phyloP scores from a whole-genome alignment of 92 coral and sea anemone genomes.

The Galaxea fascicularis region DNA sequence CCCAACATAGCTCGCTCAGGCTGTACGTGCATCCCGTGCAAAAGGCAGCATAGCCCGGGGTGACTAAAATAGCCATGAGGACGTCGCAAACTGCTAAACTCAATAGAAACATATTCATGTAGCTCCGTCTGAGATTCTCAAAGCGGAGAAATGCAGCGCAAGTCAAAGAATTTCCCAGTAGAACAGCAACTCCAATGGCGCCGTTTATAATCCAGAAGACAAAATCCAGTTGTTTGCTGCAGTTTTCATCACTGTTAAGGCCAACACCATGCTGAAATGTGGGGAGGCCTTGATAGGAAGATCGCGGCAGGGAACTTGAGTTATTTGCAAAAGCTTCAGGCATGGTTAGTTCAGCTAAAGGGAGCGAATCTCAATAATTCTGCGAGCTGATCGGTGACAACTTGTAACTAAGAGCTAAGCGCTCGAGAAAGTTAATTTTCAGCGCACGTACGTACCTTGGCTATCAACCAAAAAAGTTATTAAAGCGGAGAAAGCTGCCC shows the following conservation, averaged over 20 bases:
- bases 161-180: slow-evolving; percentile 73
- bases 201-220: slow-evolving; percentile 70
- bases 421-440: not conserved
- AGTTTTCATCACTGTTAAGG: not conserved
- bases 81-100: slow-evolving; percentile 75
- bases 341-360: not conserved
- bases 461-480: not conserved
- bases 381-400: not conserved
- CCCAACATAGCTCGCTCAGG: slow-evolving; percentile 55
- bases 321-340: slow-evolving; percentile 6
- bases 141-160: slow-evolving; percentile 75
- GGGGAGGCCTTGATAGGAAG: not conserved
- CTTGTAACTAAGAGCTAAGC: not conserved
- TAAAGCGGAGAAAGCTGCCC: slow-evolving; percentile 2
- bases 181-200: slow-evolving; percentile 50
- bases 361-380: not conserved
- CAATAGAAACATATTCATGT: slow-evolving; percentile 68
- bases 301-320: not conserved
- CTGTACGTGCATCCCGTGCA: slow-evolving; percentile 63
- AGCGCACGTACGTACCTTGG: not conserved
- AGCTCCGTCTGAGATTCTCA: slow-evolving; percentile 62
- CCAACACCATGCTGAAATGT: not conserved
- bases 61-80: slow-evolving; percentile 55
- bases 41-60: slow-evolving; percentile 74
- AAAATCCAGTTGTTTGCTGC: slow-evolving; percentile 52